Evolutionary conservation across 1,140 invertebrate species (phyloP).

Genomic region (Danaus melanippus): DNA sequence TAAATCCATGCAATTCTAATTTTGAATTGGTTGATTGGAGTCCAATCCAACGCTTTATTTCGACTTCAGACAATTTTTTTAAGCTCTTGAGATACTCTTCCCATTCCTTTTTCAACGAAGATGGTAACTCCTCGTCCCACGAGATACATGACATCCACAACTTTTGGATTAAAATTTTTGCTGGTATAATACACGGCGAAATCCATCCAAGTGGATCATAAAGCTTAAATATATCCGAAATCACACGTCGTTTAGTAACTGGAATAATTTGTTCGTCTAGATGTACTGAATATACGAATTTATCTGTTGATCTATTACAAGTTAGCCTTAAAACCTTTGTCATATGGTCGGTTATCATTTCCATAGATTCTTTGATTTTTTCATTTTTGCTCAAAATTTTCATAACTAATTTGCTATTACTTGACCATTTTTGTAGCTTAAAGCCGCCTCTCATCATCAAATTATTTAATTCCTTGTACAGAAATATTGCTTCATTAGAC

Average conservation of each 20-base stretch:
- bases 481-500: no score
- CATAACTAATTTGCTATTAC: constrained; percentile 7
- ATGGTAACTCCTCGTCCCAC: constrained; percentile 41
- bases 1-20: constrained; percentile 10
- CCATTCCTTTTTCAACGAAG: constrained; percentile 13
- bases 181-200: no score
- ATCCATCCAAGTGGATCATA: constrained; percentile 44
- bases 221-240: constrained; percentile 25
- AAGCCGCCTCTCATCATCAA: no score
- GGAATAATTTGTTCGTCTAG: constrained; percentile 1
- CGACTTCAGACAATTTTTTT: no score
- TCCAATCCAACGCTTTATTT: constrained; percentile 2
- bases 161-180: constrained; percentile 55
- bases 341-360: no score
- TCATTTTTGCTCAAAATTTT: constrained; percentile 3
- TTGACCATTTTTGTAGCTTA: constrained; percentile 12
- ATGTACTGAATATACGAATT: no score
- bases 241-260: constrained; percentile 27
- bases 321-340: constrained; percentile 12
- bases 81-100: no score
- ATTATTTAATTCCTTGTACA: no score
- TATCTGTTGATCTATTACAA: constrained; percentile 3
- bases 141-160: constrained; percentile 33
- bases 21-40: background rate
- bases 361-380: constrained; percentile 1